phyloP scores from a whole-genome alignment of 1,140 invertebrate species.

The Zaprionus ghesquierei region DNA sequence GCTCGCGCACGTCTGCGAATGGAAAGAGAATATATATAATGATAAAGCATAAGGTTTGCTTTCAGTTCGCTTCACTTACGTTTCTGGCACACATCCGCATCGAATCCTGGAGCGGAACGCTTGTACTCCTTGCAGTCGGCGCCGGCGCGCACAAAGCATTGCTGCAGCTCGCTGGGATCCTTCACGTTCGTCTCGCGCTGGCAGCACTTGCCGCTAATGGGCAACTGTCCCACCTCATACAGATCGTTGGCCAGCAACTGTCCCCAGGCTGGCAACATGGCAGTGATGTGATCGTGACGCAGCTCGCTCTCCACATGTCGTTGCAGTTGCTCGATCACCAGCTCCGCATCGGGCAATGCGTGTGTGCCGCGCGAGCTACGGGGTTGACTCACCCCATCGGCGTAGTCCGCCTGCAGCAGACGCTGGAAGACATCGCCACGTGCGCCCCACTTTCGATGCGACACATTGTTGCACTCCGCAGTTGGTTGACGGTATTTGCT shows the following conservation, averaged over 20 bases:
- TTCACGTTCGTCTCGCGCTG: slow-evolving; percentile 69
- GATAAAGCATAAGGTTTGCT: too few relatives aligned
- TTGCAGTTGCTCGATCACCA: slow-evolving; percentile 68
- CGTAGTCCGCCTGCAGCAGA: slow-evolving; percentile 90
- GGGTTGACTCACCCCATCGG: slow-evolving; percentile 89
- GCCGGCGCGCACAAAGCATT: slow-evolving; percentile 77
- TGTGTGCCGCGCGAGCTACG: slow-evolving; percentile 84
- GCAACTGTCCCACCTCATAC: slow-evolving; percentile 84
- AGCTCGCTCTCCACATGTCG: slow-evolving; percentile 68
- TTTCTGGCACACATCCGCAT: slow-evolving; percentile 86
- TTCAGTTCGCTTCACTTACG: slow-evolving; percentile 82
- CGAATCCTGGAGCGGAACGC: slow-evolving; percentile 88
- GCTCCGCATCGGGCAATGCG: slow-evolving; percentile 84
- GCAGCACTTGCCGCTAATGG: slow-evolving; percentile 85
- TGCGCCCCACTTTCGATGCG: slow-evolving; percentile 94
- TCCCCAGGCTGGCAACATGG: slow-evolving; percentile 91
- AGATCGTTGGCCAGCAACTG: slow-evolving; percentile 91
- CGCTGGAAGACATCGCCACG: slow-evolving; percentile 92
- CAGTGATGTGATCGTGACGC: slow-evolving; percentile 89
- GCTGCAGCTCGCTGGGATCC: slow-evolving; percentile 69
- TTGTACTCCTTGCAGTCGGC: slow-evolving; percentile 88
- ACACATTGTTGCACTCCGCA: slow-evolving; percentile 97
- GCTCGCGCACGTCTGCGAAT: slow-evolving; percentile 86
- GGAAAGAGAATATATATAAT: background rate
- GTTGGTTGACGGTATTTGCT: slow-evolving; percentile 91